Evolutionary conservation across 1,140 invertebrate genomes (phyloP), one percentile per base, ranked within the genome.

Genomic region (Lysiphlebus fabarum): DNA sequence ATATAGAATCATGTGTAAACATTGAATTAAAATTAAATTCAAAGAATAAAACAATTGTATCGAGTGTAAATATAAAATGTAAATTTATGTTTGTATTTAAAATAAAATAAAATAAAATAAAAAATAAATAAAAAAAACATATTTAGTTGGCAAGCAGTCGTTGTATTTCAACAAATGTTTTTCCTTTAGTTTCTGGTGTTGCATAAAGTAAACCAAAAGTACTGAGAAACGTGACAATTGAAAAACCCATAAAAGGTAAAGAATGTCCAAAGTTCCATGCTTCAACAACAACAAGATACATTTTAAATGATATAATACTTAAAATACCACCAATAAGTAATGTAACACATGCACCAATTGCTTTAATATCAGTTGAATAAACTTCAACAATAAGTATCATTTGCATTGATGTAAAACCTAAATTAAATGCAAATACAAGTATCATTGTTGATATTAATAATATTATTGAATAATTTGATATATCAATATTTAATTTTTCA

Each of bases 141-240:
- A 14, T 50, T 67, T 54, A 62, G 12, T 62, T 51, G 8, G 45
- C 42, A 43, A 69, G 49, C 8, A 65, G 33, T 58, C 53, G 60
- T 51, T 70, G 70, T 42, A 71, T 71, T 53, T 72, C 42, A 8
- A 59, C 83, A 53, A 91, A 83, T 5, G 86, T 86, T 71, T 88
- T 89, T 34, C 87, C 87, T 74, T 90, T 92, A 0, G 90, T 92
- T 77, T 93, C 90, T 0, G 89, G 88, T 26, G 90, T 79, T 43
- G 86, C 76, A 43, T 84, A 62, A 1, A 85, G 67, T 5, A 87
- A 82, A 11, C 87, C 43, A 2, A 84, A 65, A 1, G 86, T 87
- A 65, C 85, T 83, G 10, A 43, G 0, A 33, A 48, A 59, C 4
- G 62, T 40, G 7, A 62, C 8, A 7, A 84, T 77, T 0, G 86